Evolutionary conservation across 2,113 vertebrate species (phyloP).

Genomic region (Crypturellus undulatus): DNA sequence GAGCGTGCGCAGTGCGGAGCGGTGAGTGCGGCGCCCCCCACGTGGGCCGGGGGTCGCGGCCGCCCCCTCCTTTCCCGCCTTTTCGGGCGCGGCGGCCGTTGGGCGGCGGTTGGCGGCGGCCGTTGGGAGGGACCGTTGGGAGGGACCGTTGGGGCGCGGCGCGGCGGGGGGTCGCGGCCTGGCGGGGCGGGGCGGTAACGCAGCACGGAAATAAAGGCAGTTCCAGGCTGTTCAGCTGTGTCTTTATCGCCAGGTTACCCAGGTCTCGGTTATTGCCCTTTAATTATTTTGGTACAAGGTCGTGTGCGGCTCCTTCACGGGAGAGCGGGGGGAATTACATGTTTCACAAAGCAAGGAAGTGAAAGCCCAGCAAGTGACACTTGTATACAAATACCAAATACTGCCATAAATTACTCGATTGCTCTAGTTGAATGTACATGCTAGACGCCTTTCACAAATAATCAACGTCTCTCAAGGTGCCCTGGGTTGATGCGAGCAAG

Average conservation of each 20-base stretch:
- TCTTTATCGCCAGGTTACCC: not conserved
- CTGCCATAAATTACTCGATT: not conserved
- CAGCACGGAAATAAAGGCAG: too few species aligned
- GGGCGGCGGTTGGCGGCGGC: too few species aligned
- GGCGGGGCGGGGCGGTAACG: too few species aligned
- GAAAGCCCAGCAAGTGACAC: not conserved
- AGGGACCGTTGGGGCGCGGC: too few species aligned
- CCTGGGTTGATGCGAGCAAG: not conserved
- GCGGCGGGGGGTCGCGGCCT: too few species aligned
- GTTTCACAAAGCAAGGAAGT: not conserved
- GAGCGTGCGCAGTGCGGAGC: slow-evolving; percentile 16
- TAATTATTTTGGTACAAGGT: not conserved
- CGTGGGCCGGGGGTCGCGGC: not conserved
- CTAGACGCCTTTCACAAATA: not conserved
- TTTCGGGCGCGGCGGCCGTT: too few species aligned
- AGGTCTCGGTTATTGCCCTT: not conserved
- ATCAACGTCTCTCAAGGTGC: not conserved
- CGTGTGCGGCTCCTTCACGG: not conserved
- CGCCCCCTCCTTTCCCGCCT: too few species aligned
- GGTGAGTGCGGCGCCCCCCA: not conserved
- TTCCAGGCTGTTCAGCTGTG: rapidly evolving
- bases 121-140: too few species aligned
- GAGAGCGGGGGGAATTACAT: not conserved
- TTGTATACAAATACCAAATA: not conserved
- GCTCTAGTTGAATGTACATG: not conserved